These are phyloP conservation scores for Zosterops lateralis DNA, from an alignment of 2,113 vertebrate species.

Conservation along the genomic window DNA sequence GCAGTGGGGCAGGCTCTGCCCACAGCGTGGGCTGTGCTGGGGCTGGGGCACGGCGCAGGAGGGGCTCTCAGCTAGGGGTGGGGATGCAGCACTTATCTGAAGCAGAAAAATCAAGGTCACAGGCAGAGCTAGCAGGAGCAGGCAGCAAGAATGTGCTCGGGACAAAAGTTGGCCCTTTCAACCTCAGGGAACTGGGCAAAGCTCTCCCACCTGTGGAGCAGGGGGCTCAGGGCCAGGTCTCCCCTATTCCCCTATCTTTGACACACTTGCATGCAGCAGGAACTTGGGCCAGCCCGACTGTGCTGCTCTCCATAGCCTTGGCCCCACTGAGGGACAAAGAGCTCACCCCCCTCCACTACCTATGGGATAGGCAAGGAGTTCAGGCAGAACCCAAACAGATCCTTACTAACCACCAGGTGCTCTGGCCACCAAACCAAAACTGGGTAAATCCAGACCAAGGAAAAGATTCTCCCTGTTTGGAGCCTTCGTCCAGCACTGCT, in stretches of 20 bases:
- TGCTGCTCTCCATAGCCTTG: neutral
- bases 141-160: fast-evolving
- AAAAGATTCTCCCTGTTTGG: neutral
- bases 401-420: neutral
- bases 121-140: neutral
- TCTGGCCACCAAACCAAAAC: neutral
- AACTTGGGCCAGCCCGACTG: neutral
- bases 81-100: neutral
- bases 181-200: fast-evolving
- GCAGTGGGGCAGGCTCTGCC: neutral
- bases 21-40: neutral
- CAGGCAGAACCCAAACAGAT: neutral
- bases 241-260: neutral
- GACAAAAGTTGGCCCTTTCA: neutral
- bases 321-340: neutral
- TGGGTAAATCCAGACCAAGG: neutral
- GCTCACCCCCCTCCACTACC: neutral
- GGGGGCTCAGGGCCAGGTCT: neutral
- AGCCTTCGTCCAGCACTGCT: fast-evolving
- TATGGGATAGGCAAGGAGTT: neutral
- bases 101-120: constrained; percentile 58
- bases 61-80: constrained; percentile 20
- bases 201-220: neutral
- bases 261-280: fast-evolving
- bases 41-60: neutral